phyloP scores from a whole-genome alignment of 2,888 invertebrate species.

The Mythimna pallens region DNA sequence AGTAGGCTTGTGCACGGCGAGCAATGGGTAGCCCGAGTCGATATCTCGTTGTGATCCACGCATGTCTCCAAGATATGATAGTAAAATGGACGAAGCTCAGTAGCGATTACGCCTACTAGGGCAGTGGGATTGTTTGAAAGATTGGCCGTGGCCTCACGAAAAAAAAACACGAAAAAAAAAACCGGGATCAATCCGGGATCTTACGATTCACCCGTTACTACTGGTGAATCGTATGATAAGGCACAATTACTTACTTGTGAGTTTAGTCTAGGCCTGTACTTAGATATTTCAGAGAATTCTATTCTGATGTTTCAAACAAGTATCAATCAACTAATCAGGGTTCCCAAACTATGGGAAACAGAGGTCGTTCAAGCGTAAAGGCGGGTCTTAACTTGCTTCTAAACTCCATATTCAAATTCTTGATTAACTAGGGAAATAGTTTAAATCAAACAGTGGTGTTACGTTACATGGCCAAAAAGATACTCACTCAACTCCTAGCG shows the following conservation, averaged over 20 bases:
- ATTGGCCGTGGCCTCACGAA: neutral
- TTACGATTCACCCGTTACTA: neutral
- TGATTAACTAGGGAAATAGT: slow-evolving; percentile 31
- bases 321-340: neutral
- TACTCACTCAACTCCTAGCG: neutral
- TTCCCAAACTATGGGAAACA: slow-evolving; percentile 5
- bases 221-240: neutral
- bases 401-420: slow-evolving; percentile 40
- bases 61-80: no score
- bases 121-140: no score
- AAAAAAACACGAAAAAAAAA: no score
- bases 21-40: no score
- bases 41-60: no score
- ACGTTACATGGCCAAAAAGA: neutral
- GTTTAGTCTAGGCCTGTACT: neutral
- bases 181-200: neutral
- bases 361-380: neutral
- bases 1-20: no score
- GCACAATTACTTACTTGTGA: neutral
- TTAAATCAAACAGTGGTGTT: slow-evolving; percentile 12
- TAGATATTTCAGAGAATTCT: neutral
- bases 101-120: no score
- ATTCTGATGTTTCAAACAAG: neutral
- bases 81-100: no score
- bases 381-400: slow-evolving; percentile 5